These are phyloP conservation scores for Eulacestoma nigropectus DNA, from an alignment of 2,113 vertebrate species.

Conservation along the genomic window DNA sequence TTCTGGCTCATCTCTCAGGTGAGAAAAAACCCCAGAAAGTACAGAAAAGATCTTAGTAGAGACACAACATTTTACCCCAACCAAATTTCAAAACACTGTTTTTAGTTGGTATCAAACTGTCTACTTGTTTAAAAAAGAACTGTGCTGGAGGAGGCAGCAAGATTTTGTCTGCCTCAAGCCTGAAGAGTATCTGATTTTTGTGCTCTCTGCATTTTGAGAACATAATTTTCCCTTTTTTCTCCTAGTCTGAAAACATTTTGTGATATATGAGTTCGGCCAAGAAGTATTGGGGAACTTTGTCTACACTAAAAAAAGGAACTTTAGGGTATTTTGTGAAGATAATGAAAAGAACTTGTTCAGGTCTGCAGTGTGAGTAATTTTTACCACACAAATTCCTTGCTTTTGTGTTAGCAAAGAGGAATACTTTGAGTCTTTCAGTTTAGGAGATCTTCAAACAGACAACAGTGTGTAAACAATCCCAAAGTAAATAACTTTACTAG, in stretches of 20 bases:
- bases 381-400: conserved; percentile 45
- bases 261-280: neutral
- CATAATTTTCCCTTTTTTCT: neutral
- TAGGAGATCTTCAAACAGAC: conserved; percentile 68
- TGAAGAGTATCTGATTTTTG: neutral
- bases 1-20: neutral
- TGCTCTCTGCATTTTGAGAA: neutral
- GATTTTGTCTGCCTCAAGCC: neutral
- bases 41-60: neutral
- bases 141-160: neutral
- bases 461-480: conserved; percentile 69
- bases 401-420: conserved; percentile 52
- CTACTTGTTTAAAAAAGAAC: neutral
- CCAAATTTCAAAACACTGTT: neutral
- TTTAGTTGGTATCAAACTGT: neutral
- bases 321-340: conserved; percentile 27
- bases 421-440: conserved; percentile 48
- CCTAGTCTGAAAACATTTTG: conserved; percentile 30
- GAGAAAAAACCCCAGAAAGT: neutral
- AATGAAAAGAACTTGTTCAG: conserved; percentile 57
- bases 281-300: conserved; percentile 30
- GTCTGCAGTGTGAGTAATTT: conserved; percentile 55
- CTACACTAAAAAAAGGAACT: conserved; percentile 40
- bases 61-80: neutral
- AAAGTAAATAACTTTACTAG: conserved; percentile 63